Evolutionary conservation across 2,797 vertebrate species (phyloP).

Genomic region (Myripristis murdjan): DNA sequence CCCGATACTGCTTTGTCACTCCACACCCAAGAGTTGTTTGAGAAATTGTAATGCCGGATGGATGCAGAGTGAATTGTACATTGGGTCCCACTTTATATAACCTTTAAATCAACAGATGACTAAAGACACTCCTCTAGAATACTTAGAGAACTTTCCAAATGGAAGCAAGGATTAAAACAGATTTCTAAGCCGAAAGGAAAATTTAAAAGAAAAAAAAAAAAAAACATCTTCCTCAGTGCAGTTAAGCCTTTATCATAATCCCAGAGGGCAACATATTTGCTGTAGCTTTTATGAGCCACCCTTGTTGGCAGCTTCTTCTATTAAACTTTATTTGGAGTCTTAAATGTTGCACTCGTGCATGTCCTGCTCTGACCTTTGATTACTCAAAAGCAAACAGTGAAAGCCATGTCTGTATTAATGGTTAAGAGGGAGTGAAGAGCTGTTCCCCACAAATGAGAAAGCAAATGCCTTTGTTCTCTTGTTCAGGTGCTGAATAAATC

Average conservation of each 20-base stretch:
- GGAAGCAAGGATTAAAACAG: conserved; percentile 2
- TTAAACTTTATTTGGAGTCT: background rate
- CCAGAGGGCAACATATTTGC: background rate
- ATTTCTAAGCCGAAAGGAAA: background rate
- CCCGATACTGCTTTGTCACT: background rate
- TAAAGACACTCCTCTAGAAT: background rate
- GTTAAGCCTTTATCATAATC: conserved; percentile 14
- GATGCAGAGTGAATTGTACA: background rate
- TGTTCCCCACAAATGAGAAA: conserved; percentile 43
- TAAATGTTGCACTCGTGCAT: background rate
- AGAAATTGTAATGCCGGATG: background rate
- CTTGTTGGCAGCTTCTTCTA: background rate
- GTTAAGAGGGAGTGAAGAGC: background rate
- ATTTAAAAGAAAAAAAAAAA: conserved; percentile 2
- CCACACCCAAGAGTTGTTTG: background rate
- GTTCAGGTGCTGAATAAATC: conserved; percentile 38
- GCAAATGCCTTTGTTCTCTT: conserved; percentile 42
- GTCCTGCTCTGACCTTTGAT: conserved; percentile 6
- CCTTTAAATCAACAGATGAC: background rate
- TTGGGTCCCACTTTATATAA: background rate
- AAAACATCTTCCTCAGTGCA: conserved; percentile 1
- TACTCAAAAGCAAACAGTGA: conserved; percentile 8
- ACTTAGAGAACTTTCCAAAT: background rate
- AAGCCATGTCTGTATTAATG: background rate
- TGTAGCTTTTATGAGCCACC: background rate